Evolutionary conservation across 2,113 vertebrate genomes (phyloP).

Genomic region (human): DNA sequence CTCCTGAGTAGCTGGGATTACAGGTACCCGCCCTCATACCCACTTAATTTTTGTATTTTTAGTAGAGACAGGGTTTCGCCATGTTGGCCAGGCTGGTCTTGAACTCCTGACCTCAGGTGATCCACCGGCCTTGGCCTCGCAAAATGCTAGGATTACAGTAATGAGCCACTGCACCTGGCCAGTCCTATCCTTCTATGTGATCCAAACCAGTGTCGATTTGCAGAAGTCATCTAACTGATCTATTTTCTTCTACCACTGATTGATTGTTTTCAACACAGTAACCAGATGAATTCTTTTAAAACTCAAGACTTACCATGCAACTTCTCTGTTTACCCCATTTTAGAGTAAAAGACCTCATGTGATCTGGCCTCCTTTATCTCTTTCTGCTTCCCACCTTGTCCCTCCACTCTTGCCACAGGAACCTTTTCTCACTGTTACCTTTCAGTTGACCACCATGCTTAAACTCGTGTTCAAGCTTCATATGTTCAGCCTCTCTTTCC

Average conservation of each 20-base stretch:
- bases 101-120: too few relatives aligned
- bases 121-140: too few relatives aligned
- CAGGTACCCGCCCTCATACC: too few relatives aligned
- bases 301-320: not conserved
- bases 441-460: not conserved
- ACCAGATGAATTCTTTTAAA: not conserved
- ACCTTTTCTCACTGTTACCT: not conserved
- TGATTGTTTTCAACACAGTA: not conserved
- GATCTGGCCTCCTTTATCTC: not conserved
- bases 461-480: not conserved
- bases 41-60: too few relatives aligned
- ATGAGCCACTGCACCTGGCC: too few relatives aligned
- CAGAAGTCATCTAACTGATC: not conserved
- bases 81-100: too few relatives aligned
- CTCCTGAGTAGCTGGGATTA: too few relatives aligned
- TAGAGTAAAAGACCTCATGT: not conserved
- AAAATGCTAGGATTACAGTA: too few relatives aligned
- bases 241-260: not conserved
- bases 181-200: not conserved
- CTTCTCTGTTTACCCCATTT: not conserved
- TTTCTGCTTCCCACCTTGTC: not conserved
- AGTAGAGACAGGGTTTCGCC: too few relatives aligned
- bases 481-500: not conserved
- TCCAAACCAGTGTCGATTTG: not conserved
- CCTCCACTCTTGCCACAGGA: not conserved